Conservation (phyloP, 2,113 vertebrate genomes). For the Lethenteron camtschaticum region DNA sequence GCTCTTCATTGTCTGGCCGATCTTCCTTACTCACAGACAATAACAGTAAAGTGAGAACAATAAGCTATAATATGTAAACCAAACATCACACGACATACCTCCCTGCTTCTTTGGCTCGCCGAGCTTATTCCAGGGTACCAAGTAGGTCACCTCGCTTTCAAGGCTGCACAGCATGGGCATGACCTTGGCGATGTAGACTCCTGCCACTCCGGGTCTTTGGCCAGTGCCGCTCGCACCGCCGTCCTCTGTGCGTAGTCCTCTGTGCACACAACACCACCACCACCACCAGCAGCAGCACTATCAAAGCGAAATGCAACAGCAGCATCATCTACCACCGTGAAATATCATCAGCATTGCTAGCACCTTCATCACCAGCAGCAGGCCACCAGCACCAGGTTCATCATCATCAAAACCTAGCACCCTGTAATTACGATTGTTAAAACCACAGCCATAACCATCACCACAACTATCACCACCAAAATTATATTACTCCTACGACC, state of each 20-base stretch:
- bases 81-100: too few species aligned
- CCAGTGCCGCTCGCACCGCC: slow-evolving; percentile 33
- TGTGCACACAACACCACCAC: slow-evolving; percentile 13
- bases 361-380: too few species aligned
- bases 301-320: background rate
- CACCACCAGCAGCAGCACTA: slow-evolving; percentile 1
- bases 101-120: too few species aligned
- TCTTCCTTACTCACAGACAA: too few species aligned
- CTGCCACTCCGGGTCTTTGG: slow-evolving; percentile 45
- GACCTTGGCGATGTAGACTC: slow-evolving; percentile 32
- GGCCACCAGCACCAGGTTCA: too few species aligned
- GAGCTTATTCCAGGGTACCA: slow-evolving; percentile 51
- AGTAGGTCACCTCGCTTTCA: slow-evolving; percentile 43
- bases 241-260: slow-evolving; percentile 51
- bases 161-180: slow-evolving; percentile 37
- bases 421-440: too few species aligned
- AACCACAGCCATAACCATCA: too few species aligned
- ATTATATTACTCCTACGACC: too few species aligned
- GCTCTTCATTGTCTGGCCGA: background rate
- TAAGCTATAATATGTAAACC: too few species aligned
- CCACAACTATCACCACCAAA: too few species aligned
- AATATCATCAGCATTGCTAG: background rate
- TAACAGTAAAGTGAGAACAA: too few species aligned
- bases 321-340: background rate
- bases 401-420: too few species aligned